Base-by-base conservation (phyloP, 2,113 vertebrate species). In the Carassius gibelio region DNA sequence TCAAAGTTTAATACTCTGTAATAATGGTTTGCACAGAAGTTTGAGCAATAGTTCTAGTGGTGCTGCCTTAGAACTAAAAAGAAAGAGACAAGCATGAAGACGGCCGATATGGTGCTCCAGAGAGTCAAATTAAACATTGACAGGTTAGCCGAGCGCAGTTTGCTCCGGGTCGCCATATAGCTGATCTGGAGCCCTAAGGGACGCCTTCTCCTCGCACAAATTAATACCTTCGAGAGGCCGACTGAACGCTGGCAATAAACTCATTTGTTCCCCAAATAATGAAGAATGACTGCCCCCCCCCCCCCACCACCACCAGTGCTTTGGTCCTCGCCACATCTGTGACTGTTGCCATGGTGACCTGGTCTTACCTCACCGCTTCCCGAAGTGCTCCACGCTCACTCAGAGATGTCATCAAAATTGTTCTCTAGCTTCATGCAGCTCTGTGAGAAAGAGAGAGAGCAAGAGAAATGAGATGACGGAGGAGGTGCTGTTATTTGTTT, bases 181-280 rank as follows among this genome's bases (percentile, higher is more conserved):
- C 94, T 92, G 93, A 95, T 95, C 94, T 91, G 92, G 90, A 94
- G 93, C 95, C 95, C 94, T 94, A 90, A 94, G 96, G 95, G 94
- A 95, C 91, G 93, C 38, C 92, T 93, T 93, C 94, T 95, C 94
- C 89, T 91, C 93, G 95, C 94, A 95, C 94, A 96, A 96, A 96
- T 96, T 95, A 97, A 96, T 95, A 96, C 96, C 95, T 96, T 95
- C 90, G 95, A 96, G 95, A 96, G 95, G 93, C 92, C 92, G 92
- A 93, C 95, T 95, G 95, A 96, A 96, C 94, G 91, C 93, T 94
- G 92, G 95, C 96, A 94, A 97, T 96, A 95, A 96, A 96, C 96
- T 96, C 94, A 97, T 97, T 97, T 96, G 95, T 95, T 96, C 95
- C 94, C 94, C 94, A 95, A 95, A 96, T 96, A 96, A 97, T 96